These are phyloP conservation scores for Pelochelys cantorii DNA, from an alignment of 2,797 vertebrate genomes.

Conservation along the genomic window DNA sequence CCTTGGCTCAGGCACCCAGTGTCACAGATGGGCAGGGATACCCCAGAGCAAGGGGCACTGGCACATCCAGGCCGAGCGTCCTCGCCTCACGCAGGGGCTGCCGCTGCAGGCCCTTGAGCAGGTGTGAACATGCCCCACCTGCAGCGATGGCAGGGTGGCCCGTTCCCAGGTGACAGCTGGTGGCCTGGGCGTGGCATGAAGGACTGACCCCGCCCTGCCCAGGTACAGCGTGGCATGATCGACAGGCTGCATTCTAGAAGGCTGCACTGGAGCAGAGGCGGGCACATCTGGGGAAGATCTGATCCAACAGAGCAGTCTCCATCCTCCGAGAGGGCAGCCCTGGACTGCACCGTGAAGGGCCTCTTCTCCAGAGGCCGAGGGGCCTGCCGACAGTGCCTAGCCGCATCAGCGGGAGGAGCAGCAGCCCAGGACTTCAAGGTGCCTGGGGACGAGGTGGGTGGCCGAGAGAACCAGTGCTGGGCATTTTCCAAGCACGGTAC, in stretches of 20 bases:
- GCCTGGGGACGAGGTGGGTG: no score
- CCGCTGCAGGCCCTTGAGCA: background rate
- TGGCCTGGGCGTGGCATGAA: background rate
- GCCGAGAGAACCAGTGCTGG: no score
- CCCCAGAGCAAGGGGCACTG: background rate
- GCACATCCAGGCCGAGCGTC: background rate
- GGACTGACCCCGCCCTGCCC: accelerated
- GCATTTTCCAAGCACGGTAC: background rate
- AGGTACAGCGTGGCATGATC: background rate
- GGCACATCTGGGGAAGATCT: background rate
- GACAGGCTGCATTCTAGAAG: background rate
- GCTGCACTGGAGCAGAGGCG: no score
- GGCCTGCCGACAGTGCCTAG: background rate
- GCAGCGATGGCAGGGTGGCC: background rate
- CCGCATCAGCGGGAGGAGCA: background rate
- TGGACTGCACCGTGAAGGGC: background rate
- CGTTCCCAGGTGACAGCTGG: background rate
- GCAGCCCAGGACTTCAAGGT: background rate
- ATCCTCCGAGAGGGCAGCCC: background rate
- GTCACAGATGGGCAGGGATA: no score
- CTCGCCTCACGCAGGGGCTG: background rate
- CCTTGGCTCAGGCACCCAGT: background rate
- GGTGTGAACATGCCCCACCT: background rate
- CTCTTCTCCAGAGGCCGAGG: background rate
- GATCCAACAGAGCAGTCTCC: background rate